Evolutionary conservation across 1,140 invertebrate genomes (phyloP), one percentile per base, ranked within the genome.

Genomic region (Trichonephila inaurata): DNA sequence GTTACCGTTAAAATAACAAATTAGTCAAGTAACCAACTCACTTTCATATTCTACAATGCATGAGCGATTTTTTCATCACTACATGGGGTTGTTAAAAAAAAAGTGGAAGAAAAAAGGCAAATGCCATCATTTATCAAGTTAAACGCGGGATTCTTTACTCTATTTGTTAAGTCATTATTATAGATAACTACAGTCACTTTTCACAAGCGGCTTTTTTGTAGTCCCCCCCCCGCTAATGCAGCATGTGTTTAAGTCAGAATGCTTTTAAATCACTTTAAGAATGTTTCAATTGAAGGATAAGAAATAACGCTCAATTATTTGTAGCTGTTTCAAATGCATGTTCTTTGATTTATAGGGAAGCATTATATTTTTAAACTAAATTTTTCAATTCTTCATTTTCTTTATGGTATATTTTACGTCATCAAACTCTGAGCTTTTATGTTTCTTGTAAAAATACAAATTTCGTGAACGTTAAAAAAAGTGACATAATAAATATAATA

Each of bases 41-140:
- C 60, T 61, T 14, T 77, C 72, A 77, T 33, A 77, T 33, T 77
- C 33, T 33, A 77, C 28, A 77, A 77, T n/a, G 66, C 89, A 51
- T 90, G 24, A 61, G n/a, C 16, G 60, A 60, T 90, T 77, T 77
- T 72, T 77, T 33, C 72, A 77, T 33, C 72, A 28, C 33, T 40
- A 16, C 72, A 60, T 33, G 51, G 51, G 85, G 72, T 77, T 77
- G 33, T 40, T 51, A 77, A 77, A 77, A 77, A n/a, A 77, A 77
- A 40, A 16, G 14, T 2, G 7, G 6, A 19, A 19, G n/a, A 77
- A 33, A 77, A 83, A 83, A 83, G 51, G 24, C n/a, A n/a, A 88
- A 58, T 28, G 89, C 33, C 89, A 91, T 62, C 69, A 91, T 82
- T 91, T 62, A 91, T 91, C 89, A 81, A 72, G 72, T 82, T 82